Conservation (phyloP, 2,888 invertebrate species). For the Osmoderma eremita region DNA sequence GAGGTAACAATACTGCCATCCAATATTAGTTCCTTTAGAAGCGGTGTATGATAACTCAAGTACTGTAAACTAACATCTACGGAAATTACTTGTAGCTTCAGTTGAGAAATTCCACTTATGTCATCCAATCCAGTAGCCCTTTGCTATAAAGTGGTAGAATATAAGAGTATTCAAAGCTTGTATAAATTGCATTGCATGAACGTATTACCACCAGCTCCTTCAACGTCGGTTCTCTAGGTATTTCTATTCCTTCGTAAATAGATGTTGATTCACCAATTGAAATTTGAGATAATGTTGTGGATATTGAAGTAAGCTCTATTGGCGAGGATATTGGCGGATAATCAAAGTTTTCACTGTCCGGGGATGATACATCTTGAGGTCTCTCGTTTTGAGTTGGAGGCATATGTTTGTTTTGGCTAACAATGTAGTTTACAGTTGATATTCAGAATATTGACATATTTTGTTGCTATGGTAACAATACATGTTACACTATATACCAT, state of each 20-base stretch:
- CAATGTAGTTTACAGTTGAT: neutral
- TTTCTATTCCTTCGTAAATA: constrained; percentile 39
- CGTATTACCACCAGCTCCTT: constrained; percentile 42
- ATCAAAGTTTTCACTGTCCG: constrained; percentile 16
- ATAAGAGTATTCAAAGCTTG: neutral
- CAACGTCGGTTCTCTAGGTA: constrained; percentile 40
- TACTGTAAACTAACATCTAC: constrained; percentile 73
- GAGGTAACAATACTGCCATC: constrained; percentile 76
- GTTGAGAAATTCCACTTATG: constrained; percentile 66
- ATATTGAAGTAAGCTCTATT: constrained; percentile 30
- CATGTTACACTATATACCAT: too few species aligned
- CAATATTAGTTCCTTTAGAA: constrained; percentile 69
- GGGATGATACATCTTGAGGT: constrained; percentile 30
- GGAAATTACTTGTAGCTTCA: constrained; percentile 73
- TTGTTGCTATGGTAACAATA: constrained; percentile 13
- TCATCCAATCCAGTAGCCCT: constrained; percentile 63
- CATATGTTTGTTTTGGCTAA: constrained; percentile 15
- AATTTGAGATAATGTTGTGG: constrained; percentile 31
- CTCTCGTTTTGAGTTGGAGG: constrained; percentile 38
- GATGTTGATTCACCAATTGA: constrained; percentile 19
- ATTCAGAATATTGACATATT: constrained; percentile 8
- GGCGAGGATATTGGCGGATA: constrained; percentile 28
- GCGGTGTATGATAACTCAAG: constrained; percentile 71
- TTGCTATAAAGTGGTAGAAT: constrained; percentile 38
- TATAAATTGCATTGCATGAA: neutral